phyloP scores from a whole-genome alignment of 2,888 invertebrate species.

The Callosobruchus maculatus region DNA sequence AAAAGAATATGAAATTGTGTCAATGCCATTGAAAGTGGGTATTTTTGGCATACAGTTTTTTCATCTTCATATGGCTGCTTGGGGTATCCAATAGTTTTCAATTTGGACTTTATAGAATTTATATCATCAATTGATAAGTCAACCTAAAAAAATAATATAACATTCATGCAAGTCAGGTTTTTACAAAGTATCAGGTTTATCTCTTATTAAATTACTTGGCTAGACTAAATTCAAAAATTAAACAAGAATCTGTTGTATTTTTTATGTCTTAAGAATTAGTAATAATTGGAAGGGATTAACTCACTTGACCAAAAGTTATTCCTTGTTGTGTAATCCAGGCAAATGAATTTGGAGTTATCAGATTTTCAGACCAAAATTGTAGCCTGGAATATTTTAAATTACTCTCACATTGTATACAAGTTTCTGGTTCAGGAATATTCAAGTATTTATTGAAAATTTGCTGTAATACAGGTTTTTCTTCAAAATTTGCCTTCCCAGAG shows the following conservation, averaged over 20 bases:
- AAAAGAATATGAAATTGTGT: constrained; percentile 89
- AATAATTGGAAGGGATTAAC: neutral
- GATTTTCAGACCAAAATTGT: constrained; percentile 69
- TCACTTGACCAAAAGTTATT: constrained; percentile 74
- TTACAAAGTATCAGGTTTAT: too few relatives aligned
- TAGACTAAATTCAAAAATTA: too few relatives aligned
- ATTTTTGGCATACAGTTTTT: constrained; percentile 36
- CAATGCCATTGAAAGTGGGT: constrained; percentile 72
- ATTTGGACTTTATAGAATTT: constrained; percentile 52
- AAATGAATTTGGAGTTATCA: constrained; percentile 70
- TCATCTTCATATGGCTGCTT: constrained; percentile 42
- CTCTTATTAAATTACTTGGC: too few relatives aligned
- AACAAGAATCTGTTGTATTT: too few relatives aligned
- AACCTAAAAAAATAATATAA: constrained; percentile 45
- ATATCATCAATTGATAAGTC: constrained; percentile 53
- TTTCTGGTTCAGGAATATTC: constrained; percentile 64
- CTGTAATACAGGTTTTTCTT: constrained; percentile 77
- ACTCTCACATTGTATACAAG: constrained; percentile 69
- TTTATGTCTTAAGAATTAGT: neutral
- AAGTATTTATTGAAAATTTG: constrained; percentile 76
- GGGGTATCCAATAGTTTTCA: constrained; percentile 45
- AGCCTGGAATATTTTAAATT: constrained; percentile 69
- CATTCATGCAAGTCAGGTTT: too few relatives aligned
- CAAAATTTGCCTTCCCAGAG: constrained; percentile 68
- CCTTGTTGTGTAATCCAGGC: constrained; percentile 87